These are phyloP conservation scores for Coenonympha glycerion DNA, from an alignment of 2,888 invertebrate genomes.

Conservation along the genomic window DNA sequence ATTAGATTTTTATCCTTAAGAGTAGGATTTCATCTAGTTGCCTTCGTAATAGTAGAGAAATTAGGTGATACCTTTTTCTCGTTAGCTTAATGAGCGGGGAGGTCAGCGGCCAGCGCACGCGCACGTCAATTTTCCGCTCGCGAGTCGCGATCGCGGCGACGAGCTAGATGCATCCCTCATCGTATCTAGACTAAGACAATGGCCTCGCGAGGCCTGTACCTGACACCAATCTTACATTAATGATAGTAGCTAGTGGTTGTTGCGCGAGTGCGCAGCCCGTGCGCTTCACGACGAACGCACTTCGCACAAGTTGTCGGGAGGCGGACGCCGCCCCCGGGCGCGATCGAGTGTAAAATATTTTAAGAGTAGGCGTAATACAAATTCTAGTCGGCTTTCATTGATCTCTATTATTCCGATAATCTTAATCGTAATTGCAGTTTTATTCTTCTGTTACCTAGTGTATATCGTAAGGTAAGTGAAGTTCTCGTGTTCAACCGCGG, in stretches of 20 bases:
- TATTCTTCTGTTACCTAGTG: constrained; percentile 58
- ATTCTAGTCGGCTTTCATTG: constrained; percentile 74
- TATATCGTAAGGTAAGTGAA: constrained; percentile 45
- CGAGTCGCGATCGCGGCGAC: constrained; percentile 46
- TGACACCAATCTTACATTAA: constrained; percentile 64
- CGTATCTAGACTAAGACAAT: constrained; percentile 48
- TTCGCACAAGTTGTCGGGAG: constrained; percentile 42
- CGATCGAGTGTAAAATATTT: constrained; percentile 43
- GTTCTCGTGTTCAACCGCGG: constrained; percentile 54
- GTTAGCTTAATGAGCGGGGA: constrained; percentile 61
- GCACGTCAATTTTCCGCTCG: constrained; percentile 51
- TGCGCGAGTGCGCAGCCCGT: constrained; percentile 23
- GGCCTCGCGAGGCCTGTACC: constrained; percentile 63
- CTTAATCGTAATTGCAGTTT: constrained; percentile 59
- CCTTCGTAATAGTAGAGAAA: constrained; percentile 73
- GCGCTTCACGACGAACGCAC: constrained; percentile 29
- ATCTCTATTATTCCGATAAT: constrained; percentile 65
- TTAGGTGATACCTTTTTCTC: constrained; percentile 72
- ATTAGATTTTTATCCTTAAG: constrained; percentile 75
- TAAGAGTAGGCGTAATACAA: constrained; percentile 66
- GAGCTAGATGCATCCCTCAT: constrained; percentile 62
- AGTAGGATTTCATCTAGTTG: constrained; percentile 76
- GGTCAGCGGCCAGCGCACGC: constrained; percentile 47
- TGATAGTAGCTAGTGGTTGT: constrained; percentile 31
- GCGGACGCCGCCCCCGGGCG: constrained; percentile 15